Conservation (phyloP, 2,113 vertebrate genomes). For the Arizona elegans region DNA sequence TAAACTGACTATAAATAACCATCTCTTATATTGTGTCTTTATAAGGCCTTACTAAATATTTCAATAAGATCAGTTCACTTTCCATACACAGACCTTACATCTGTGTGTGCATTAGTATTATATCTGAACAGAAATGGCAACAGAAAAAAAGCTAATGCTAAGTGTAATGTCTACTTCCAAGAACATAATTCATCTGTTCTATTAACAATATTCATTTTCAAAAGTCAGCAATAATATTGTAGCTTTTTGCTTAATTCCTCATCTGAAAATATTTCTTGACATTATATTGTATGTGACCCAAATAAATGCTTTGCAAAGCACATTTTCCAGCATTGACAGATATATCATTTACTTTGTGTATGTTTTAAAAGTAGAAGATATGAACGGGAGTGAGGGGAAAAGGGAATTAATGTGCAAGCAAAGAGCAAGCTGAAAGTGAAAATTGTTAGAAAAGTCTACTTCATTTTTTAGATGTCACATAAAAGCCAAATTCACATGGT, state of each 20-base stretch:
- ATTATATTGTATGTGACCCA: slow-evolving; percentile 49
- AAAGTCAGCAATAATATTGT: slow-evolving; percentile 26
- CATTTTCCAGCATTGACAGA: slow-evolving; percentile 55
- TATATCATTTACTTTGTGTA: slow-evolving; percentile 53
- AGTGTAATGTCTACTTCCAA: slow-evolving; percentile 42
- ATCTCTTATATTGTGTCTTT: not conserved
- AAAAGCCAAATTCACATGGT: not conserved
- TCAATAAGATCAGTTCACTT: not conserved
- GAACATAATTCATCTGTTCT: slow-evolving; percentile 21
- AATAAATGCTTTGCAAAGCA: slow-evolving; percentile 62
- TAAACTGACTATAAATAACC: not conserved
- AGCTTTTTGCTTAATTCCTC: slow-evolving; percentile 49
- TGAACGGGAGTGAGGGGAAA: slow-evolving; percentile 13
- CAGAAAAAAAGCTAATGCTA: not conserved
- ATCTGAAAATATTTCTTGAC: slow-evolving; percentile 43
- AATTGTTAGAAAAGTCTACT: slow-evolving; percentile 40
- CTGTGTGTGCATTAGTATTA: not conserved
- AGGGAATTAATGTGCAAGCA: slow-evolving; percentile 29
- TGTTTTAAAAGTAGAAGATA: slow-evolving; percentile 55
- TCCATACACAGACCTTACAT: not conserved
- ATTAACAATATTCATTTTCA: slow-evolving; percentile 13
- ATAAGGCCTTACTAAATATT: not conserved
- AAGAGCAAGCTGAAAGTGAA: slow-evolving; percentile 22
- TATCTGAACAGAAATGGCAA: not conserved
- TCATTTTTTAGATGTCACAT: slow-evolving; percentile 10